These are phyloP conservation scores for Dromococcyx pavoninus DNA, from an alignment of 2,797 vertebrate genomes.

Conservation along the genomic window DNA sequence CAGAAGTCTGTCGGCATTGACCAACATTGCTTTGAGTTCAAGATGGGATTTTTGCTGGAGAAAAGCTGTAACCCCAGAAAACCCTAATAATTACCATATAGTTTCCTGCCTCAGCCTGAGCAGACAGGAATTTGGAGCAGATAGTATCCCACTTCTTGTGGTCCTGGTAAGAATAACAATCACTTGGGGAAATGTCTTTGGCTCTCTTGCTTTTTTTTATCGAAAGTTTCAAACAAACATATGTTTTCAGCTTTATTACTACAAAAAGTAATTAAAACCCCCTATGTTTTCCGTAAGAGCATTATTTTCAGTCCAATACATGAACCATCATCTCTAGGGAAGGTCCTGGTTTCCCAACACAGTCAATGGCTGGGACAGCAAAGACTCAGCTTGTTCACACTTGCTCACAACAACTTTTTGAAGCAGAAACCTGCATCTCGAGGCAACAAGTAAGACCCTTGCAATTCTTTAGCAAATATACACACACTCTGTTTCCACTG, in stretches of 20 bases:
- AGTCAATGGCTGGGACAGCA: not conserved
- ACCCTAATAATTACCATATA: not conserved
- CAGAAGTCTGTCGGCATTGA: not conserved
- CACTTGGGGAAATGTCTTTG: not conserved
- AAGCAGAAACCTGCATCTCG: conserved; percentile 3
- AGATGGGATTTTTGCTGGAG: not conserved
- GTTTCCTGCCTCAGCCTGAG: not conserved
- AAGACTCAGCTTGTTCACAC: not conserved
- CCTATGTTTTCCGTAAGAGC: not conserved
- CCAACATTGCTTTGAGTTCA: not conserved
- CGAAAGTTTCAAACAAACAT: not conserved
- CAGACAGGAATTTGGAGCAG: not conserved
- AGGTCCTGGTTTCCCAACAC: not conserved
- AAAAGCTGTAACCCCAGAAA: not conserved
- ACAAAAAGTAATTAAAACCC: not conserved
- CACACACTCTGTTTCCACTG: not conserved
- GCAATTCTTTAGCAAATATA: not conserved
- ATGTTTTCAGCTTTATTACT: not conserved
- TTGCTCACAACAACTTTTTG: conserved; percentile 9
- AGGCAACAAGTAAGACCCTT: not conserved
- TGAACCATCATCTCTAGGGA: not conserved
- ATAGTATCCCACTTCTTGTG: not conserved
- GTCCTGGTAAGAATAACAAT: not conserved
- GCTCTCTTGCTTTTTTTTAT: not conserved
- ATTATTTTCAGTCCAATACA: not conserved